These are phyloP conservation scores for Anolis sagrei DNA, from an alignment of 2,113 vertebrate species.

Conservation along the genomic window DNA sequence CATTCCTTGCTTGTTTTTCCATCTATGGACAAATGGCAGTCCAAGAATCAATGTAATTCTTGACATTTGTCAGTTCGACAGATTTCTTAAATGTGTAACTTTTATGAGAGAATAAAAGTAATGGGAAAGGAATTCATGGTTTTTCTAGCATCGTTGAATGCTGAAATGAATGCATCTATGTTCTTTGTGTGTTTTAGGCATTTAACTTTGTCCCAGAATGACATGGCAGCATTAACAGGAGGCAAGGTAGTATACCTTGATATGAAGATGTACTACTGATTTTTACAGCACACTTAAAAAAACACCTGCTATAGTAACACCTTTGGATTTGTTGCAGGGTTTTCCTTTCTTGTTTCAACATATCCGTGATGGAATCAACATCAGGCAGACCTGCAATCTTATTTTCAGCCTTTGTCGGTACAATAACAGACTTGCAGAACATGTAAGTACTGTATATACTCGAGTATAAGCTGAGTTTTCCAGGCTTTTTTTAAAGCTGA, in stretches of 20 bases:
- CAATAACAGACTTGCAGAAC: constrained; percentile 97
- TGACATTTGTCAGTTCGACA: not conserved
- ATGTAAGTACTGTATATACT: too few species aligned
- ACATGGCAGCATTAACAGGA: constrained; percentile 98
- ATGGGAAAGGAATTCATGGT: not conserved
- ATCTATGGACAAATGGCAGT: not conserved
- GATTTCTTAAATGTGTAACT: not conserved
- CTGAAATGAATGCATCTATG: constrained; percentile 41
- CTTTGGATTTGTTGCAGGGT: constrained; percentile 78
- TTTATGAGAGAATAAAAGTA: not conserved
- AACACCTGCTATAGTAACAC: constrained; percentile 20
- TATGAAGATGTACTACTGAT: not conserved
- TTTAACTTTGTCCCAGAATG: constrained; percentile 96
- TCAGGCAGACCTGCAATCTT: constrained; percentile 98
- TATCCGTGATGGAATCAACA: constrained; percentile 98
- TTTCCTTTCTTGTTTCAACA: constrained; percentile 99
- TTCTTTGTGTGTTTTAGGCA: constrained; percentile 80
- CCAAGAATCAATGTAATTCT: too few species aligned
- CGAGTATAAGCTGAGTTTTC: too few species aligned
- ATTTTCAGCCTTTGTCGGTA: constrained; percentile 99
- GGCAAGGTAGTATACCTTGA: constrained; percentile 84
- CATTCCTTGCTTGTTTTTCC: not conserved
- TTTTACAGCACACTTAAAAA: not conserved
- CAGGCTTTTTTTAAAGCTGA: too few species aligned
- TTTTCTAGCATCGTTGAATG: not conserved